Conservation (phyloP, 2,888 invertebrate species). For the Cephus spinipes region DNA sequence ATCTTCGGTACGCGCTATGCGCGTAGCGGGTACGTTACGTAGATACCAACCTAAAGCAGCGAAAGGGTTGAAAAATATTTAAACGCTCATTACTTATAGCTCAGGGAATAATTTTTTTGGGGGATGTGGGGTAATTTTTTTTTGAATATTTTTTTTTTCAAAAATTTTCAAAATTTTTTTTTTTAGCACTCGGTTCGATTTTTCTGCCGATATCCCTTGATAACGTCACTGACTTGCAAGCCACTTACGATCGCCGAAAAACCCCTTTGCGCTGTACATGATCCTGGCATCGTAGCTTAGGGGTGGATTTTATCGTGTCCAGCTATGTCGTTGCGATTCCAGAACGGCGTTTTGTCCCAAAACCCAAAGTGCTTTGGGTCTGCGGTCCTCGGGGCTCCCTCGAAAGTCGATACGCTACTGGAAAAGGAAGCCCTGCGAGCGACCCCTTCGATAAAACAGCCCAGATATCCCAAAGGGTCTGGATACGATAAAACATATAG, state of each 20-base stretch:
- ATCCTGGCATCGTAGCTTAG: not conserved
- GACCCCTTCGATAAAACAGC: not conserved
- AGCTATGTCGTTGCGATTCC: not conserved
- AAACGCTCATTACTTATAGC: not conserved
- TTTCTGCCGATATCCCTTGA: not conserved
- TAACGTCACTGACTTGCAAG: not conserved
- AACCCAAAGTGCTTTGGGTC: not conserved
- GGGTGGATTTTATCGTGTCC: not conserved
- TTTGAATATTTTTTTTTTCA: too few relatives aligned
- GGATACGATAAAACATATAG: not conserved
- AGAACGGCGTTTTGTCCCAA: not conserved
- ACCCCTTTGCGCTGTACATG: not conserved
- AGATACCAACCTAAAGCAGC: not conserved
- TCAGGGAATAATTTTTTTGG: not conserved
- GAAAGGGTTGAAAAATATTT: not conserved
- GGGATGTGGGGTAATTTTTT: not conserved
- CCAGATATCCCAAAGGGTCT: not conserved
- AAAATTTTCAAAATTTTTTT: too few relatives aligned
- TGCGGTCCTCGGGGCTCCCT: not conserved
- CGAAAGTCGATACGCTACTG: not conserved
- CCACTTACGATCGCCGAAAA: not conserved
- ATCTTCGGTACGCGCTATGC: constrained; percentile 29
- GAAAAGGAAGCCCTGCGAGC: not conserved
- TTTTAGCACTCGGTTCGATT: not conserved
- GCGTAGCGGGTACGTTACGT: constrained; percentile 13